Conservation (phyloP, 2,113 vertebrate species). For the Melozone crissalis region DNA sequence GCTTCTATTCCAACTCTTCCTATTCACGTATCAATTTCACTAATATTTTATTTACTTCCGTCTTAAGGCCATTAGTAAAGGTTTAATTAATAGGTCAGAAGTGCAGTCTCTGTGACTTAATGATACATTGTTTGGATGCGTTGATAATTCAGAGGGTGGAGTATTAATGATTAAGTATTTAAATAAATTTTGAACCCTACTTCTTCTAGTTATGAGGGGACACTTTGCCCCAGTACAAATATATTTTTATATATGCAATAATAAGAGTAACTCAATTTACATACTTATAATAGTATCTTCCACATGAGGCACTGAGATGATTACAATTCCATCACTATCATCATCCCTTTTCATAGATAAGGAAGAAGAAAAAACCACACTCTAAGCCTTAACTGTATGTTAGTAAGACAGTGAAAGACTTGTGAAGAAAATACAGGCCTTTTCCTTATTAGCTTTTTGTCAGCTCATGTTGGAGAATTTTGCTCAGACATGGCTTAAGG, state of each 20-base stretch:
- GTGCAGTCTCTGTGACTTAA: background rate
- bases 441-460: background rate
- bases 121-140: background rate
- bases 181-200: background rate
- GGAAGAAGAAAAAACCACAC: background rate
- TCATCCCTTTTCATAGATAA: background rate
- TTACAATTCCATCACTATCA: background rate
- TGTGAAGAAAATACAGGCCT: background rate
- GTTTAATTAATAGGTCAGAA: background rate
- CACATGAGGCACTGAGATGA: background rate
- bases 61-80: background rate
- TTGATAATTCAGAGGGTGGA: slow-evolving; percentile 3
- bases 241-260: background rate
- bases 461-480: too few species aligned
- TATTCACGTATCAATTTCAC: background rate
- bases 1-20: background rate
- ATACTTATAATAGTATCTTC: background rate
- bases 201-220: background rate
- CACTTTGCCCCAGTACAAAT: background rate
- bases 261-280: background rate
- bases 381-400: background rate
- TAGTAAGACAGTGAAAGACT: background rate
- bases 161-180: background rate
- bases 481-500: too few species aligned
- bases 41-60: slow-evolving; percentile 26